Conservation (phyloP, 2,888 invertebrate genomes). For the Mythimna ferrago region DNA sequence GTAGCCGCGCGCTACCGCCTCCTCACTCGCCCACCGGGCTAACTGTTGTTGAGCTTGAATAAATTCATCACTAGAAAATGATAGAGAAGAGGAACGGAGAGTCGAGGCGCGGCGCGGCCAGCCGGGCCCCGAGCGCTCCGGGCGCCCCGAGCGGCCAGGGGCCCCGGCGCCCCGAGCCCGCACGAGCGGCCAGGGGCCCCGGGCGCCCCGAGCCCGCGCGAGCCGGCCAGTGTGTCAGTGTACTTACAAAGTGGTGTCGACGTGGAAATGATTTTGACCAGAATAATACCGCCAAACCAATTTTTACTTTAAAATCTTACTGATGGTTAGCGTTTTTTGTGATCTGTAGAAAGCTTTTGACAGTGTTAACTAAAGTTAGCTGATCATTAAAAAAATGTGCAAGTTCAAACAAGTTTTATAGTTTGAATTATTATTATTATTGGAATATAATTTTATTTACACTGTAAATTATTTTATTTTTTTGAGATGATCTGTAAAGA, state of each 20-base stretch:
- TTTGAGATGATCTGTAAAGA: neutral
- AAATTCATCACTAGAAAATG: slow-evolving; percentile 99
- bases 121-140: slow-evolving; percentile 36
- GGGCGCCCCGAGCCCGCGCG: slow-evolving; percentile 8
- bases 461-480: neutral
- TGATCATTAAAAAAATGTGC: neutral
- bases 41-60: slow-evolving; percentile 99
- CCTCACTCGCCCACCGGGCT: slow-evolving; percentile 98
- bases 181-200: slow-evolving; percentile 18
- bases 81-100: slow-evolving; percentile 94
- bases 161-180: slow-evolving; percentile 22
- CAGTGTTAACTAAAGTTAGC: neutral
- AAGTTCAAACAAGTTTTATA: neutral
- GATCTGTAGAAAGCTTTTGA: slow-evolving; percentile 8
- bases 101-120: slow-evolving; percentile 80
- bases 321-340: neutral
- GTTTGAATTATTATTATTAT: neutral
- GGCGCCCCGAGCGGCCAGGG: slow-evolving; percentile 35
- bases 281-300: neutral
- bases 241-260: slow-evolving; percentile 8
- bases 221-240: slow-evolving; percentile 46
- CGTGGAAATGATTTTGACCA: slow-evolving; percentile 31
- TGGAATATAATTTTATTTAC: neutral
- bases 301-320: neutral
- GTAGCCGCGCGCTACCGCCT: slow-evolving; percentile 91